Conservation (phyloP, 1,140 invertebrate genomes). For the Aphelenchoides fujianensis region DNA sequence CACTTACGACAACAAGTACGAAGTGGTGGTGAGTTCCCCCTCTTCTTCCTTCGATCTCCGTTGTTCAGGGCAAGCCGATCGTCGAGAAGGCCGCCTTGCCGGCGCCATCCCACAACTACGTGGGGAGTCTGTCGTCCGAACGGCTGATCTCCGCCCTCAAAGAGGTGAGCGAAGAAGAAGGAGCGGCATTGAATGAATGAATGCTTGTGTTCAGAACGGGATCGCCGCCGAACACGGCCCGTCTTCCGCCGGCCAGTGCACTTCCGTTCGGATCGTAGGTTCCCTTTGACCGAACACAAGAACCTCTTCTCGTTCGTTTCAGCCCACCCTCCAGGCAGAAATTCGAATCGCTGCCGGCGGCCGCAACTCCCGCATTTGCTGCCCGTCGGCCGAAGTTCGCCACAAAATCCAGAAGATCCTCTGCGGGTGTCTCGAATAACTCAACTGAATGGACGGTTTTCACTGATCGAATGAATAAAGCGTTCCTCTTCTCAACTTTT, state of each 20-base stretch:
- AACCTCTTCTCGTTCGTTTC: conserved; percentile 21
- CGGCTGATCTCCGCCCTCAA: background rate
- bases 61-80: too few relatives aligned
- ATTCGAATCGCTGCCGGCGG: conserved; percentile 17
- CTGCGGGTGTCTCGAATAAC: conserved; percentile 7
- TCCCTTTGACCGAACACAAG: background rate
- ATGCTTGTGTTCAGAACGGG: conserved; percentile 12
- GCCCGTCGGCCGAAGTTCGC: conserved; percentile 3
- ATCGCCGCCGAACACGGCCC: conserved; percentile 7
- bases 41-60: too few relatives aligned
- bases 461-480: too few relatives aligned
- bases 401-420: conserved; percentile 19
- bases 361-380: conserved; percentile 12
- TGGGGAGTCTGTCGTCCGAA: conserved; percentile 24
- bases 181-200: too few relatives aligned
- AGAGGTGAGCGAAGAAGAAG: conserved; percentile 7
- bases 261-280: conserved; percentile 17
- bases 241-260: background rate
- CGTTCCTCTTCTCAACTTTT: too few relatives aligned
- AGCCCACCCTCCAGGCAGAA: conserved; percentile 26
- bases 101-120: conserved; percentile 6
- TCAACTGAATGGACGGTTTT: too few relatives aligned
- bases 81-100: too few relatives aligned
- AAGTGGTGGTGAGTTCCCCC: conserved; percentile 36
- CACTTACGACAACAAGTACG: conserved; percentile 42